Conservation (phyloP, 2,113 vertebrate species). For the Lophura nycthemera region DNA sequence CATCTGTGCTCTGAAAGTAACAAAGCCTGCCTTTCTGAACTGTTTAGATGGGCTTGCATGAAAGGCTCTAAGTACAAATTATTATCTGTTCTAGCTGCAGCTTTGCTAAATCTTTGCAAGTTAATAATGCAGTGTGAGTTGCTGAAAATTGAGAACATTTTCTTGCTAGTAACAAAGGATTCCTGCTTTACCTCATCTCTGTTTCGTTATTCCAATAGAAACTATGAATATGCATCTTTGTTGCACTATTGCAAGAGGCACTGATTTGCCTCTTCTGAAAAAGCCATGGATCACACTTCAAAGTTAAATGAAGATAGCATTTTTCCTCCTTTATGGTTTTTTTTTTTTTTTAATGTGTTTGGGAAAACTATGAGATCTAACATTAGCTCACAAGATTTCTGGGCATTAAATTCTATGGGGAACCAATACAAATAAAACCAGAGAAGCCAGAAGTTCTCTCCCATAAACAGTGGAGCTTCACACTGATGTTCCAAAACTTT, state of each 20-base stretch:
- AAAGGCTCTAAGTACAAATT: background rate
- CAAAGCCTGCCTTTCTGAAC: slow-evolving; percentile 4
- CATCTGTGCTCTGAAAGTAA: background rate
- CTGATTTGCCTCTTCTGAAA: background rate
- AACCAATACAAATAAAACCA: background rate
- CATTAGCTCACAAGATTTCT: background rate
- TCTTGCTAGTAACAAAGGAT: slow-evolving; percentile 8
- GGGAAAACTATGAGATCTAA: background rate
- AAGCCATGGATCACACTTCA: background rate
- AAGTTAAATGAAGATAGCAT: background rate
- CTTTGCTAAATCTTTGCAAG: background rate
- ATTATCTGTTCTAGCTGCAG: background rate
- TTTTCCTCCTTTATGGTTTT: background rate
- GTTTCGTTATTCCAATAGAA: background rate
- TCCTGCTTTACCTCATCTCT: background rate
- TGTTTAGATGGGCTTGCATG: background rate
- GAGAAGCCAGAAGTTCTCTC: background rate
- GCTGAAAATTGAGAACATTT: slow-evolving; percentile 33
- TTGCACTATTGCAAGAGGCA: background rate
- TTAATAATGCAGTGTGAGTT: slow-evolving; percentile 17
- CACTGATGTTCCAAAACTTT: background rate
- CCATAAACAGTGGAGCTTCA: background rate
- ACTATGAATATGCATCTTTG: background rate
- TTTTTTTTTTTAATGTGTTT: background rate
- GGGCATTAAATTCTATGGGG: background rate